Conservation (phyloP, 2,888 invertebrate genomes). For the Sesia bembeciformis region DNA sequence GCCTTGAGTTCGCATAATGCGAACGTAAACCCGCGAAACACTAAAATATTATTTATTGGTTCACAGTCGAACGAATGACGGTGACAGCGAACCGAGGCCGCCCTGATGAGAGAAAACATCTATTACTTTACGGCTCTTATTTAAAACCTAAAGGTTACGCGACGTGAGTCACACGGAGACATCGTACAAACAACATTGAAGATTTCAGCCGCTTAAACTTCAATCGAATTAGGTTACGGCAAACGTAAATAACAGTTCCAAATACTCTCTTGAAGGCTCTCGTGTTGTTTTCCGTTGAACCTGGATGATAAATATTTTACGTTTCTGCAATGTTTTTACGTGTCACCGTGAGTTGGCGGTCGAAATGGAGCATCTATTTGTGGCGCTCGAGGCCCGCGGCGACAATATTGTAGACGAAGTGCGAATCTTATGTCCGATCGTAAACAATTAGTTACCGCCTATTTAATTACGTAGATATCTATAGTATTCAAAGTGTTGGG, state of each 20-base stretch:
- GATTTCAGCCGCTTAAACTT: background rate
- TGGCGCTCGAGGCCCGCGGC: constrained; percentile 65
- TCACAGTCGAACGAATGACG: constrained; percentile 27
- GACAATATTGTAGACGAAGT: constrained; percentile 31
- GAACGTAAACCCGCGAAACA: constrained; percentile 44
- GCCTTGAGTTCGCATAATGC: constrained; percentile 43
- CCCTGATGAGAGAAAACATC: constrained; percentile 2
- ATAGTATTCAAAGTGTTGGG: no score
- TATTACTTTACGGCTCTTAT: background rate
- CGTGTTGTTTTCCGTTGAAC: constrained; percentile 25
- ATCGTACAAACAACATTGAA: background rate
- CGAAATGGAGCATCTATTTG: constrained; percentile 71
- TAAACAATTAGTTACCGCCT: background rate
- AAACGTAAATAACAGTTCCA: no score
- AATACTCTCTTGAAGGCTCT: background rate
- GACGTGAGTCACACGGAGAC: background rate
- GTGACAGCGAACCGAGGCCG: constrained; percentile 41
- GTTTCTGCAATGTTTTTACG: constrained; percentile 60
- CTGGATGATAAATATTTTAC: constrained; percentile 44
- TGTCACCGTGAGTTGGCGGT: constrained; percentile 59
- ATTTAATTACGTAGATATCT: background rate
- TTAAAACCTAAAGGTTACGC: background rate
- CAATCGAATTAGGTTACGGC: background rate
- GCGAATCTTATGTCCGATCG: background rate
- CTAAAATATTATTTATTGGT: constrained; percentile 60